These are phyloP conservation scores for Uloborus plumipes DNA, from an alignment of 2,888 invertebrate species.

Conservation along the genomic window DNA sequence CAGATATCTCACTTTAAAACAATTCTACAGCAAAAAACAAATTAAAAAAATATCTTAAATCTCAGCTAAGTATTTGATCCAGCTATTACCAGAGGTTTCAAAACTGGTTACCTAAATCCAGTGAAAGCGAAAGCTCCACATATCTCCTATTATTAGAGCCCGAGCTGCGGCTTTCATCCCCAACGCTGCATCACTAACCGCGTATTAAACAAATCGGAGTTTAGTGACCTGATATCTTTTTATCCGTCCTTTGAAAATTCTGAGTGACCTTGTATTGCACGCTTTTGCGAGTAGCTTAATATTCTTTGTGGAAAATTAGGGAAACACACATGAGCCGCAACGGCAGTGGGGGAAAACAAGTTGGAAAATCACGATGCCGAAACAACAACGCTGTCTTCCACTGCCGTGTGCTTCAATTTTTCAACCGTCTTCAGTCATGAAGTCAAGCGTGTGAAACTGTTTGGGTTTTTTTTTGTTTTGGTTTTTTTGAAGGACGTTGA, in stretches of 20 bases:
- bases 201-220: slow-evolving; percentile 9
- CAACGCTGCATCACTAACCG: not conserved
- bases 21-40: too few species aligned
- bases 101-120: too few species aligned
- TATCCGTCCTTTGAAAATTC: not conserved
- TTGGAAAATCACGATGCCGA: not conserved
- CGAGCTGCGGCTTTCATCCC: not conserved
- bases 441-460: slow-evolving; percentile 3
- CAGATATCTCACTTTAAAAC: too few species aligned
- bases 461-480: not conserved
- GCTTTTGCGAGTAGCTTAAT: slow-evolving; percentile 1
- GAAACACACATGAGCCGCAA: not conserved
- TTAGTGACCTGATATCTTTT: slow-evolving; percentile 2
- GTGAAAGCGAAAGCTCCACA: too few species aligned
- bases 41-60: not conserved
- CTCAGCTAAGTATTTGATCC: not conserved
- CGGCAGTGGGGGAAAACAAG: not conserved
- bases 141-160: too few species aligned
- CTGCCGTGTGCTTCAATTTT: too few species aligned
- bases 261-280: not conserved
- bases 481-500: slow-evolving; percentile 1
- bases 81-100: not conserved
- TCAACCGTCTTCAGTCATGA: not conserved
- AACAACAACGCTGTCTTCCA: too few species aligned
- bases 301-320: not conserved